Conservation (phyloP, 2,888 invertebrate species). For the Platycheirus albimanus region DNA sequence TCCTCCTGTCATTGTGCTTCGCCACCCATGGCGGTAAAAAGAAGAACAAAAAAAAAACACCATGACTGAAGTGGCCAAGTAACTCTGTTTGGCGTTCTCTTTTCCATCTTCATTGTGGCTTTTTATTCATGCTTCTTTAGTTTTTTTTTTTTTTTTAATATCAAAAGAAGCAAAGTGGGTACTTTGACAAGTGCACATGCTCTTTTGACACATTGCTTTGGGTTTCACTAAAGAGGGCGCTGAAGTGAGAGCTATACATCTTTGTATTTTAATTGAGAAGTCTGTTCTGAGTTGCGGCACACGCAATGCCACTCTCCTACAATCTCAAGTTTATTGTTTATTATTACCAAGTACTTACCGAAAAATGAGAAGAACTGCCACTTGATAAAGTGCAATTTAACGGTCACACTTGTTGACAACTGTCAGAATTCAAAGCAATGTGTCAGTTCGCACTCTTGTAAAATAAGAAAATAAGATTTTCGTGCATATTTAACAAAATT, state of each 20-base stretch:
- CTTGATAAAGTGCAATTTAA: conserved; percentile 42
- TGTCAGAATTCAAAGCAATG: conserved; percentile 12
- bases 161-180: conserved; percentile 43
- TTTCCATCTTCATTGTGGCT: conserved; percentile 18
- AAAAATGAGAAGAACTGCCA: too few species aligned
- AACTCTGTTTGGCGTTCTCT: conserved; percentile 30
- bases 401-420: conserved; percentile 63
- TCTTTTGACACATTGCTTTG: conserved; percentile 71
- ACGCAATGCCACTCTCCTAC: conserved; percentile 25
- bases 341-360: too few species aligned
- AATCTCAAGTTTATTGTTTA: conserved; percentile 28
- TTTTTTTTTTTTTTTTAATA: conserved; percentile 17
- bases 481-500: too few species aligned
- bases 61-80: conserved; percentile 55
- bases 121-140: too few species aligned
- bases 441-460: too few species aligned
- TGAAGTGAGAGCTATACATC: conserved; percentile 47
- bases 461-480: too few species aligned
- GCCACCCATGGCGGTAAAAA: conserved; percentile 61
- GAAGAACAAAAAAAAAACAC: conserved; percentile 9
- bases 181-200: conserved; percentile 71
- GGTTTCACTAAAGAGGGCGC: conserved; percentile 53
- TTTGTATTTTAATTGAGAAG: conserved; percentile 59
- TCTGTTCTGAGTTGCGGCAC: conserved; percentile 57
- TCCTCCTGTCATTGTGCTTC: conserved; percentile 33